Percentiles rank a stretch among this genome's conserved stretches.
phyloP scores from a whole-genome alignment of 2,113 vertebrate genomes.

The Xyliphius kryptos region DNA sequence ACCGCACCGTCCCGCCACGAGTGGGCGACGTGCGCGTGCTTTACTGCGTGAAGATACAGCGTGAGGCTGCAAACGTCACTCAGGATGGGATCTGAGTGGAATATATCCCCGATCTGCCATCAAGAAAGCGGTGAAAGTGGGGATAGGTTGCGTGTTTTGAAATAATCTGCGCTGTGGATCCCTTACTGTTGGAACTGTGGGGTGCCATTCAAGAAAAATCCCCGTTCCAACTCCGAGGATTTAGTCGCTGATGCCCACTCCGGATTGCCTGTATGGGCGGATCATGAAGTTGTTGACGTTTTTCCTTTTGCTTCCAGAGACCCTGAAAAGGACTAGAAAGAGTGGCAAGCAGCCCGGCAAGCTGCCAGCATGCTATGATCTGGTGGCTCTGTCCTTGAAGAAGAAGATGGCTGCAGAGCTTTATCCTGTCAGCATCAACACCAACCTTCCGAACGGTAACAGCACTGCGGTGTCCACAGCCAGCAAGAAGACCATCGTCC shows the following conservation, averaged over 20 bases:
- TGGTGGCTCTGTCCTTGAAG: conserved; percentile 64
- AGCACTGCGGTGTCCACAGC: conserved; percentile 52
- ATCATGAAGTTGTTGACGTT: conserved; percentile 83
- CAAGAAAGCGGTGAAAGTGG: too few relatives aligned
- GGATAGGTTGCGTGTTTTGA: too few relatives aligned
- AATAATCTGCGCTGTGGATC: too few relatives aligned
- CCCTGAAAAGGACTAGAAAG: conserved; percentile 74
- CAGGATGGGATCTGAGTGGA: too few relatives aligned
- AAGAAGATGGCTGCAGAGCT: conserved; percentile 91
- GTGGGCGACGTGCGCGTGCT: too few relatives aligned
- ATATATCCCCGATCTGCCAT: too few relatives aligned
- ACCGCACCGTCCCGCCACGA: too few relatives aligned
- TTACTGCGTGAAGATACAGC: too few relatives aligned
- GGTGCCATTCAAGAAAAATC: too few relatives aligned
- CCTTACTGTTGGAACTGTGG: too few relatives aligned
- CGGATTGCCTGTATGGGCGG: conserved; percentile 75
- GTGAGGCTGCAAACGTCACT: too few relatives aligned
- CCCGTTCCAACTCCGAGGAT: conserved; percentile 16
- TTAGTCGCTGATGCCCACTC: conserved; percentile 67
- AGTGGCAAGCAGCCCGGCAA: conserved; percentile 62
- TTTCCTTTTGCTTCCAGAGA: conserved; percentile 80
- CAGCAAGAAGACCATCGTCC: conserved; percentile 72
- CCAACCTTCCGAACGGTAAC: conserved; percentile 68
- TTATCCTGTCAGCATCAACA: conserved; percentile 75
- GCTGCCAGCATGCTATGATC: conserved; percentile 70